Evolutionary conservation across 2,888 invertebrate genomes (phyloP).

Genomic region (Dioctria rufipes): DNA sequence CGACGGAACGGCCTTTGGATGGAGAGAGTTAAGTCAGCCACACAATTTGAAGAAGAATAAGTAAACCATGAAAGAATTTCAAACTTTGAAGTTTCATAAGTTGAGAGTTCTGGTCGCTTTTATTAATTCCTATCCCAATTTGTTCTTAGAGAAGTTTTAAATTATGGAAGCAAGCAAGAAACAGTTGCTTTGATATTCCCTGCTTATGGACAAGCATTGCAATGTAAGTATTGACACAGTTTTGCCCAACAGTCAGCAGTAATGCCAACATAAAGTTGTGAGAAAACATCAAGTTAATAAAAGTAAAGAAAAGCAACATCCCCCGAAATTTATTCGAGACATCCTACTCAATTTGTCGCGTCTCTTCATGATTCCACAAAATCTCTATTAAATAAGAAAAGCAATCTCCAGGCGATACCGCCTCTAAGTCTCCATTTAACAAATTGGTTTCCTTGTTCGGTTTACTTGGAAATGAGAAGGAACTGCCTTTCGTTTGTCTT

Average conservation of each 20-base stretch:
- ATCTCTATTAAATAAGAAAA: background rate
- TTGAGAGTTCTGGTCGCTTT: background rate
- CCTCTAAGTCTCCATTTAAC: slow-evolving; percentile 31
- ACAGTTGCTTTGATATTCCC: background rate
- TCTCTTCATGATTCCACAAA: background rate
- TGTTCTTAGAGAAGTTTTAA: background rate
- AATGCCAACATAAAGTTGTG: background rate
- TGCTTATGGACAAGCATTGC: background rate
- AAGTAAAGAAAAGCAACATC: slow-evolving; percentile 22
- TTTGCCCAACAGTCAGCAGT: background rate
- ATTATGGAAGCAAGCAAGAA: background rate
- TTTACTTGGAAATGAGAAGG: slow-evolving; percentile 10
- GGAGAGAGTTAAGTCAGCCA: background rate
- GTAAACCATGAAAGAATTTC: background rate
- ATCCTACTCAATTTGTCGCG: slow-evolving; percentile 33
- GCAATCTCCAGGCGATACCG: background rate
- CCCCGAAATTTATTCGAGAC: slow-evolving; percentile 1
- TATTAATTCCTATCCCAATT: background rate
- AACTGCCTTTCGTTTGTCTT: slow-evolving; percentile 36
- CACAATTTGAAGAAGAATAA: background rate
- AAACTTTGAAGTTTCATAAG: background rate
- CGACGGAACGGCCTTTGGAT: background rate
- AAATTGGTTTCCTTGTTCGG: slow-evolving; percentile 40
- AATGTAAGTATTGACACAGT: background rate
- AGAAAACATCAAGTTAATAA: slow-evolving; percentile 18